Evolutionary conservation across 2,888 invertebrate genomes (phyloP).

Genomic region (Sclerodermus sp.): DNA sequence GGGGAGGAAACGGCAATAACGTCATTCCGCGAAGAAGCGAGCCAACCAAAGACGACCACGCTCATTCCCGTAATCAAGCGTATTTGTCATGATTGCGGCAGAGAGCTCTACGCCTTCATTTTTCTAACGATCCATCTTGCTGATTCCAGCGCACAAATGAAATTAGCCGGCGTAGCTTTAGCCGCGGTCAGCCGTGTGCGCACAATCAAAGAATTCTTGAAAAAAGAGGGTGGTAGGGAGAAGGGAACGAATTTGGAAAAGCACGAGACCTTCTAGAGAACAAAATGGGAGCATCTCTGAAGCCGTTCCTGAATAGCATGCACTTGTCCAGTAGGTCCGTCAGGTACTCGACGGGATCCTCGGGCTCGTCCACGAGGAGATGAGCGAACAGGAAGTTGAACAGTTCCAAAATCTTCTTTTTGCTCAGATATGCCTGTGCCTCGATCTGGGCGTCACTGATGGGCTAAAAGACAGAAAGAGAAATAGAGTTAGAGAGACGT

Average conservation of each 20-base stretch:
- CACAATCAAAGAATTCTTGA: no score
- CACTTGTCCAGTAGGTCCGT: slow-evolving; percentile 57
- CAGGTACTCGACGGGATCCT: slow-evolving; percentile 58
- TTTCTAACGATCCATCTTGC: not conserved
- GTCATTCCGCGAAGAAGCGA: no score
- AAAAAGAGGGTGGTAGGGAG: not conserved
- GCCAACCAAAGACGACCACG: no score
- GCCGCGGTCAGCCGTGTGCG: no score
- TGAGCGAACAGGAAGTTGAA: slow-evolving; percentile 59
- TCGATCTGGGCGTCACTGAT: slow-evolving; percentile 1
- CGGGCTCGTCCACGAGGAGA: slow-evolving; percentile 52
- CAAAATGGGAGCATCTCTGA: slow-evolving; percentile 57
- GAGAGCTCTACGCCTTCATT: not conserved
- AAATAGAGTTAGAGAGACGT: no score
- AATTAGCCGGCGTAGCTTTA: not conserved
- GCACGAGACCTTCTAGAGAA: slow-evolving; percentile 43
- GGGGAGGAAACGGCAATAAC: no score
- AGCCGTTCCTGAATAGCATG: slow-evolving; percentile 56
- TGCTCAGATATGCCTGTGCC: slow-evolving; percentile 53
- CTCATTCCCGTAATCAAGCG: not conserved
- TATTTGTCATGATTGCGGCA: not conserved
- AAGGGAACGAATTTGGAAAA: no score
- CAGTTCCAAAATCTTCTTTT: slow-evolving; percentile 57
- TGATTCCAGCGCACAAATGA: not conserved
- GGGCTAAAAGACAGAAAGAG: no score